Evolutionary conservation across 2,113 vertebrate species (phyloP), one percentile per base, ranked within the genome.

Genomic region (Festucalex cinctus): DNA sequence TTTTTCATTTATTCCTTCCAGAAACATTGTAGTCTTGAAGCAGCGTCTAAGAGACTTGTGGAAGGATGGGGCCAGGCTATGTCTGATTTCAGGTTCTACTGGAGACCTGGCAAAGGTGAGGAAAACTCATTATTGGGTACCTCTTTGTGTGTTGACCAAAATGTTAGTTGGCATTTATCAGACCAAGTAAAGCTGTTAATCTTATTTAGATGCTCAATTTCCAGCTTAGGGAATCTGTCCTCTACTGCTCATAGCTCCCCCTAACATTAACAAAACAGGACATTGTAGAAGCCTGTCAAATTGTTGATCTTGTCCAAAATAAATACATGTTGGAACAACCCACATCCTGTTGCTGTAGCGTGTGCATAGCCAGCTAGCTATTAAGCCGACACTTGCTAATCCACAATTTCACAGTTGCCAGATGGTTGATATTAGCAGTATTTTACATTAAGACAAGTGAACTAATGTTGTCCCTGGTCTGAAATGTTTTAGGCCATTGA

Each of bases 91-190:
- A 80, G 96, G 96, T 91, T 93, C 94, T 84, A 94, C 94, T 74
- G 96, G 96, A 89, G 96, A 95, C 83, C 91, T 95, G 80, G 95
- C 95, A 85, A 97, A 95, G 94, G 96, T 98, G 88, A 75, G 74
- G 19, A 67, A 12, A n/a, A 41, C 1, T 7, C 0, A 5, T 22
- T 8, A 28, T n/a, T 56, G 19, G 20, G 5, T 1, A 22, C 19
- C 20, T 28, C n/a, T 43, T 41, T 44, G 14, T 19, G 35, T 24
- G 61, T 49, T 35, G n/a, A 43, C 13, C 22, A 63, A 63, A 17
- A 63, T 63, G 39, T 46, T 63, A 63, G 24, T 17, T 63, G 39
- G n/a, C 16, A 20, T 44, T 46, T 9, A 28, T 63, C 61, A 46
- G 43, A 63, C 22, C 36, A 16, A 19, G 61, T 17, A 32, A 63